These are phyloP conservation scores for Glareola pratincola DNA, from an alignment of 2,113 vertebrate genomes.

Conservation along the genomic window DNA sequence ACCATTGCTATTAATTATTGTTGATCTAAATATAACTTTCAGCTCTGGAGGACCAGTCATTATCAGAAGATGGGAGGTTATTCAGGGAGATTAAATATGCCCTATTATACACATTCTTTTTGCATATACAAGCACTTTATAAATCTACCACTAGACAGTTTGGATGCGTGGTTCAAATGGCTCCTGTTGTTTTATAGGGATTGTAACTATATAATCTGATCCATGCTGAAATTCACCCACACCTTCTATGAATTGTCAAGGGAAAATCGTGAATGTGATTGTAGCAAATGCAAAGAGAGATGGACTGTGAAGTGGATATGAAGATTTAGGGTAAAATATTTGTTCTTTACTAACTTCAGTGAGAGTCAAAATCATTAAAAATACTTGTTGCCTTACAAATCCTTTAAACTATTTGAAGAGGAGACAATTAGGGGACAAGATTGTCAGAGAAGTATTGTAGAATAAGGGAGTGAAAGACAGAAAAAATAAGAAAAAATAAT, in stretches of 20 bases:
- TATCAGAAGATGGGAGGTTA: not conserved
- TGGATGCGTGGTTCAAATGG: not conserved
- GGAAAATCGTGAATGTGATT: not conserved
- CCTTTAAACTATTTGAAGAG: not conserved
- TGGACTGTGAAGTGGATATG: not conserved
- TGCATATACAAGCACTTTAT: not conserved
- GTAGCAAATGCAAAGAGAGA: not conserved
- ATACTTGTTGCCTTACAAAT: not conserved
- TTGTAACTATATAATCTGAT: not conserved
- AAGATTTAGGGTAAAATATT: not conserved
- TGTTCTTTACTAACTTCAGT: not conserved
- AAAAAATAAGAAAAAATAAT: not conserved
- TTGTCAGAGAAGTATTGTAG: not conserved
- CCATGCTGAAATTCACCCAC: not conserved
- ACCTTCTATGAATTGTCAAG: not conserved
- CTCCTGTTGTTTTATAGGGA: not conserved
- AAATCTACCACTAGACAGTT: not conserved
- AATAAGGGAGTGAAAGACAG: not conserved
- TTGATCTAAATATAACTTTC: not conserved
- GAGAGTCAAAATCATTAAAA: not conserved
- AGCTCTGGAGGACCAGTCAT: not conserved
- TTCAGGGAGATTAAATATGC: not conserved
- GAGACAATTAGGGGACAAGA: not conserved
- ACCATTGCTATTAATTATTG: not conserved
- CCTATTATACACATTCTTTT: not conserved